Conservation (phyloP, 2,113 vertebrate species). For the Anguilla japonica region DNA sequence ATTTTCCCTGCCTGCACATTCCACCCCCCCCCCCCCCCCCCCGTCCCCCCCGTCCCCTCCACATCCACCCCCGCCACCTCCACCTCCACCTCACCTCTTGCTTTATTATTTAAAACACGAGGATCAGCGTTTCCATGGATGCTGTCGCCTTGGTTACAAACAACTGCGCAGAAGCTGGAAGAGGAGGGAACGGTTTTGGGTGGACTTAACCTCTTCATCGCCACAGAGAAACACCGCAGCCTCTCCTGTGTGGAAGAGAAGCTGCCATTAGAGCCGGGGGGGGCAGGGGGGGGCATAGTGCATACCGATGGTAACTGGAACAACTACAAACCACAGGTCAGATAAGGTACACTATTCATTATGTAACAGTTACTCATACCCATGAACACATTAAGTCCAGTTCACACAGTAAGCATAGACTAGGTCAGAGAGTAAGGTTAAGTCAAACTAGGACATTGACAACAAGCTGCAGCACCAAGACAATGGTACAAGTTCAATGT, state of each 20-base stretch:
- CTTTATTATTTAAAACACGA: conserved; percentile 62
- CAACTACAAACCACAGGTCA: no score
- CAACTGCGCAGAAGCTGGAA: conserved; percentile 61
- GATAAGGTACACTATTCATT: no score
- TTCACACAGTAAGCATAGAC: no score
- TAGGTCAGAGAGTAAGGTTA: no score
- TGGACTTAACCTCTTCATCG: conserved; percentile 18
- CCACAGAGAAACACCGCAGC: conserved; percentile 14
- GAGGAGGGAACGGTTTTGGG: conserved; percentile 34
- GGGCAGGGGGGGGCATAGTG: no score
- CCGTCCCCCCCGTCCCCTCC: not conserved
- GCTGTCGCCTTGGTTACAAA: conserved; percentile 68
- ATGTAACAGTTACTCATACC: no score
- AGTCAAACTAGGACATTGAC: no score
- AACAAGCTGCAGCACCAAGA: no score
- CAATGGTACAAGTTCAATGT: no score
- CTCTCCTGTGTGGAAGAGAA: not conserved
- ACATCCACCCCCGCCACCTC: not conserved
- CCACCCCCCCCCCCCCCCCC: not conserved
- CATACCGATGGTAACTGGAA: no score
- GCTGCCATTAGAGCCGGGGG: not conserved
- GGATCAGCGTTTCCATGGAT: conserved; percentile 64
- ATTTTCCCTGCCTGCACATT: conserved; percentile 45
- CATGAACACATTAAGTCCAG: no score
- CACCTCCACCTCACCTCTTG: not conserved